These are phyloP conservation scores for Caenorhabditis becei DNA, from an alignment of 2,888 invertebrate species.

Conservation along the genomic window DNA sequence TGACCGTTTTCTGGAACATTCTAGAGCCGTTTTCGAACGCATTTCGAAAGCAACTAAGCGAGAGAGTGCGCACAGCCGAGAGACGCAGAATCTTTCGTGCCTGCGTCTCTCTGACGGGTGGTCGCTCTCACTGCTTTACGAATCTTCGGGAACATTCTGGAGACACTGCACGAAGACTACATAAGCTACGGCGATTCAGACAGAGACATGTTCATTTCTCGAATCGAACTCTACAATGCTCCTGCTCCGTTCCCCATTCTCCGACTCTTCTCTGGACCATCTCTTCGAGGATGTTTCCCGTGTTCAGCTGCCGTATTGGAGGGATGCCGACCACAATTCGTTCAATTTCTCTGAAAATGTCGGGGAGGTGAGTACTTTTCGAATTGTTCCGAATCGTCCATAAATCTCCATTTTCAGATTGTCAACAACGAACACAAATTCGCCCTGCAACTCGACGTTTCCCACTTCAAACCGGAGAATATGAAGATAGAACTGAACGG, in stretches of 20 bases:
- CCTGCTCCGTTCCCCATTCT: constrained; percentile 26
- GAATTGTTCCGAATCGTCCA: too few relatives aligned
- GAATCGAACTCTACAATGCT: constrained; percentile 8
- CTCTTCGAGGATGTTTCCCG: constrained; percentile 21
- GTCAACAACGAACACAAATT: constrained; percentile 29
- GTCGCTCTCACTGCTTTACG: constrained; percentile 8
- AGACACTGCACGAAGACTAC: constrained; percentile 1
- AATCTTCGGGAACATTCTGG: constrained; percentile 18
- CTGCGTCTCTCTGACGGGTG: not conserved
- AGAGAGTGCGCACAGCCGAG: not conserved
- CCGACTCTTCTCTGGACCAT: constrained; percentile 12
- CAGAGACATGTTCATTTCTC: not conserved
- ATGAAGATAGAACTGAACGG: constrained; percentile 36
- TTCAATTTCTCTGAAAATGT: constrained; percentile 29
- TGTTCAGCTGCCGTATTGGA: constrained; percentile 38
- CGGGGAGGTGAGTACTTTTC: constrained; percentile 28
- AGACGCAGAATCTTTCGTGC: not conserved
- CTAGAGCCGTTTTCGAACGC: not conserved
- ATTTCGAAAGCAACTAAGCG: too few relatives aligned
- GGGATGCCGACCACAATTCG: constrained; percentile 32
- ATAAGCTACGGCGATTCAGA: constrained; percentile 7
- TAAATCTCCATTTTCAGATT: not conserved
- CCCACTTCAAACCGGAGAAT: constrained; percentile 45
- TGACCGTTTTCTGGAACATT: not conserved
- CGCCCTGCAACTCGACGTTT: constrained; percentile 32